Evolutionary conservation across 2,797 vertebrate genomes (phyloP), one percentile per base, ranked within the genome.

Genomic region (Amniataba percoides): DNA sequence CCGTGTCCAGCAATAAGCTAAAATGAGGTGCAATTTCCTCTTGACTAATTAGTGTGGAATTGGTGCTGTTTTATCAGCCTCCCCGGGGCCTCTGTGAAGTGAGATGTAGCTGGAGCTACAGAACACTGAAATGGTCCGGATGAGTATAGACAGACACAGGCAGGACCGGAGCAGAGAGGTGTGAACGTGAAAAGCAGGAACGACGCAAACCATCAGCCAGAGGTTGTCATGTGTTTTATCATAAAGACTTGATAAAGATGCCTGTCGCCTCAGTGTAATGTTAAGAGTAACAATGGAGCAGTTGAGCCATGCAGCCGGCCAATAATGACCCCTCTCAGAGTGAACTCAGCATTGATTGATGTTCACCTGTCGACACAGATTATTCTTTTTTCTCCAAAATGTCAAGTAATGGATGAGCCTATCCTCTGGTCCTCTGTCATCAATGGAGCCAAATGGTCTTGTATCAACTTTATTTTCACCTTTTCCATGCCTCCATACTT

Each of bases 21-120:
- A 90, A 95, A 94, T 83, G 85, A 94, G 91, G 87, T 89, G 83
- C 91, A 93, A 94, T 96, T 97, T 96, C 95, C 94, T 96, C 88
- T 72, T 62, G 88, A 92, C 91, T 94, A 94, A 94, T 95, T 93
- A 94, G 88, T 82, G 84, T 77, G 89, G 93, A 94, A 93, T 88
- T 90, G 88, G 74, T 93, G 81, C 86, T 92, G 89, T 95, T 93
- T 91, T 86, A 91, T 86, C 67, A 85, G 52, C 73, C 89, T 85
- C 90, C 88, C 77, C 52, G 66, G 84, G 89, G 90, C 74, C 53
- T 79, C 13, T 1, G 69, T 9, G 8, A n/a, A 70, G 78, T 55
- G 40, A 77, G 67, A 65, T 71, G 49, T 60, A 64, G 61, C 52
- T 49, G 43, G 64, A 68, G 67, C 61, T 68, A 31, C 42, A 70